Percentiles rank a stretch among this genome's conserved stretches.
Evolutionary conservation across 2,113 vertebrate genomes (phyloP).

Genomic region (Phalacrocorax aristotelis): DNA sequence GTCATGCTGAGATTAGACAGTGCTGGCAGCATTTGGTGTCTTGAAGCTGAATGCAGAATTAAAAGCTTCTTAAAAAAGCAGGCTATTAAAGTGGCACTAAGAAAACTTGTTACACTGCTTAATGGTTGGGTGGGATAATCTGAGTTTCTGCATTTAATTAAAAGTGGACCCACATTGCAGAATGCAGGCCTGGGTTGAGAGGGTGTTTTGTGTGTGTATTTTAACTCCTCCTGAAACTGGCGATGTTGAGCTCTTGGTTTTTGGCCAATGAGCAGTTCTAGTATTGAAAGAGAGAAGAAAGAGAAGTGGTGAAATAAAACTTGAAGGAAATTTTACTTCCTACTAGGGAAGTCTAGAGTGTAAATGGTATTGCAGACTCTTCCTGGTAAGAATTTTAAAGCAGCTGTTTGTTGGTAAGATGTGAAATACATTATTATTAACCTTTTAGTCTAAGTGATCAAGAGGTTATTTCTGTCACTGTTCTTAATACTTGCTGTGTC

Average conservation of each 20-base stretch:
- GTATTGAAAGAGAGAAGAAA: neutral
- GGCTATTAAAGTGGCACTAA: slow-evolving; percentile 7
- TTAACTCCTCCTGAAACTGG: neutral
- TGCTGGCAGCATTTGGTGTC: slow-evolving; percentile 36
- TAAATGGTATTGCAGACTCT: neutral
- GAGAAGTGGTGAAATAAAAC: neutral
- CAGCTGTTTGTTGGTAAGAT: neutral
- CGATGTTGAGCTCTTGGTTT: neutral
- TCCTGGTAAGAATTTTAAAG: neutral
- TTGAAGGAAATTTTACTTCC: neutral
- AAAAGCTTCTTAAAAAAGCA: slow-evolving; percentile 41
- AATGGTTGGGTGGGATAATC: slow-evolving; percentile 31
- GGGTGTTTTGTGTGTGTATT: neutral
- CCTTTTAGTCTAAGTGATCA: neutral
- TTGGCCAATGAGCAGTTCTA: neutral
- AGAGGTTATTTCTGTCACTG: neutral
- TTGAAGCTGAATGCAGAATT: slow-evolving; percentile 45
- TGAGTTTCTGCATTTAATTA: slow-evolving; percentile 30
- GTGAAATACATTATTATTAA: neutral
- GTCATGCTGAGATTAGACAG: slow-evolving; percentile 27
- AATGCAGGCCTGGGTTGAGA: neutral
- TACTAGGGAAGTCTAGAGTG: neutral
- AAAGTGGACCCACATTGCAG: neutral
- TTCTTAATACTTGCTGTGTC: neutral
- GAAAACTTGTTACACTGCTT: slow-evolving; percentile 12